phyloP scores from a whole-genome alignment of 2,113 vertebrate species.

The Petroica traversi region DNA sequence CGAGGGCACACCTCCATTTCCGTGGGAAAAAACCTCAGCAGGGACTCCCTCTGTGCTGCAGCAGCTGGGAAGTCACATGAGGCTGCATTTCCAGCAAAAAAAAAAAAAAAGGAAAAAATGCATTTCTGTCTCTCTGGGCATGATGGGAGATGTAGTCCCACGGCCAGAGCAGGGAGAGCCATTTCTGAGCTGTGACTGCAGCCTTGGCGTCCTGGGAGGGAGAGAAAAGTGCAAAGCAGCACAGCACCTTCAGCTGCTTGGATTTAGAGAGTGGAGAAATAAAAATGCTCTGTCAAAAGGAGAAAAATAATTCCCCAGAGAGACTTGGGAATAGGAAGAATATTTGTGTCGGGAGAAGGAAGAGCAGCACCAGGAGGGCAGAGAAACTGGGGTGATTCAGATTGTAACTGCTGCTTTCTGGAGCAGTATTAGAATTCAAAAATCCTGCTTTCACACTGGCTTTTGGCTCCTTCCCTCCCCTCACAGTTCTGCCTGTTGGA shows the following conservation, averaged over 20 bases:
- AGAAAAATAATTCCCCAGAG: not conserved
- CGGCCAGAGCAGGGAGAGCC: not conserved
- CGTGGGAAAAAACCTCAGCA: not conserved
- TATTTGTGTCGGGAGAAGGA: not conserved
- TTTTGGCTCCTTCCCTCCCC: not conserved
- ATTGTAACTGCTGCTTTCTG: not conserved
- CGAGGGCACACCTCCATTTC: not conserved
- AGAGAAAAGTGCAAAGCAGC: not conserved
- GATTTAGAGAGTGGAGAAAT: not conserved
- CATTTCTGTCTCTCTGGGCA: not conserved
- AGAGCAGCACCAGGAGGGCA: not conserved
- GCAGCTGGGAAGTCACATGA: slow-evolving; percentile 18
- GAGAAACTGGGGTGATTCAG: not conserved
- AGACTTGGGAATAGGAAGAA: not conserved
- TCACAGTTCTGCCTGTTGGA: not conserved
- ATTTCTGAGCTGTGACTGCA: not conserved
- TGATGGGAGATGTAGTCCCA: slow-evolving; percentile 54
- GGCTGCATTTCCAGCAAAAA: not conserved
- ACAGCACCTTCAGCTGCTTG: not conserved
- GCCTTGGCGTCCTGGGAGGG: rapidly evolving
- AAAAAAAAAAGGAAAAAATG: not conserved
- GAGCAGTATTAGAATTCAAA: not conserved
- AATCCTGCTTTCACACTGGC: not conserved
- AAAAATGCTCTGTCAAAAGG: not conserved
- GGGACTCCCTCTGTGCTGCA: not conserved